Evolutionary conservation across 2,888 invertebrate species (phyloP).

Genomic region (Ypsolopha sequella): DNA sequence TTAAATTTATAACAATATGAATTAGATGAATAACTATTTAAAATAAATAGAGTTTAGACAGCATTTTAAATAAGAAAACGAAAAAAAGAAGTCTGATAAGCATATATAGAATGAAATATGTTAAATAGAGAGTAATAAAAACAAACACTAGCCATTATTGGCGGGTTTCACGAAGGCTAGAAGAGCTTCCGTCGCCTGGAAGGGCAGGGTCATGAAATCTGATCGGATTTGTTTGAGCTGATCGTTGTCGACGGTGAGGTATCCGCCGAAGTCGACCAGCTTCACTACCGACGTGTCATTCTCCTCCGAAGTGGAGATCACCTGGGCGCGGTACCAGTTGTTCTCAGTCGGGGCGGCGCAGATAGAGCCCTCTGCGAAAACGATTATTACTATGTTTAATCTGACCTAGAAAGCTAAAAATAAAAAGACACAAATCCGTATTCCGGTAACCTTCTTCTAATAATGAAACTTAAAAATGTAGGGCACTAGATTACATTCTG

Average conservation of each 20-base stretch:
- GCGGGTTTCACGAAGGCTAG: constrained; percentile 89
- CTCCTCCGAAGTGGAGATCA: constrained; percentile 77
- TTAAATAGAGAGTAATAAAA: constrained; percentile 8
- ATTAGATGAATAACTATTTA: background rate
- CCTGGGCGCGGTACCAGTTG: constrained; percentile 92
- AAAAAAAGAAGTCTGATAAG: background rate
- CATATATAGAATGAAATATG: background rate
- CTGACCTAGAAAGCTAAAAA: too few species aligned
- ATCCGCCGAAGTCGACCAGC: constrained; percentile 97
- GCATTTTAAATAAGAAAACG: background rate
- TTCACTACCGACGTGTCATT: constrained; percentile 83
- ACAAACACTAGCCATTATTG: constrained; percentile 72
- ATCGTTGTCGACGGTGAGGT: constrained; percentile 80
- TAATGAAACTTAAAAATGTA: constrained; percentile 1
- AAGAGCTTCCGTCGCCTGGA: constrained; percentile 96
- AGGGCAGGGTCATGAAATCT: constrained; percentile 94
- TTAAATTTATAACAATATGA: background rate
- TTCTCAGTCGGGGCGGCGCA: constrained; percentile 88
- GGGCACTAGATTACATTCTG: constrained; percentile 2
- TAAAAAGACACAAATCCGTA: too few species aligned
- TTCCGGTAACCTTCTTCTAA: background rate
- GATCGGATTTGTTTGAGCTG: constrained; percentile 91
- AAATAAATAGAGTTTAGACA: background rate
- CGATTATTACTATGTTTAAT: too few species aligned
- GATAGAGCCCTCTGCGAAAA: constrained; percentile 80